Percentiles rank a stretch among this genome's conserved stretches.
phyloP scores from a whole-genome alignment of 2,888 invertebrate genomes.

The Mythimna lalbum region DNA sequence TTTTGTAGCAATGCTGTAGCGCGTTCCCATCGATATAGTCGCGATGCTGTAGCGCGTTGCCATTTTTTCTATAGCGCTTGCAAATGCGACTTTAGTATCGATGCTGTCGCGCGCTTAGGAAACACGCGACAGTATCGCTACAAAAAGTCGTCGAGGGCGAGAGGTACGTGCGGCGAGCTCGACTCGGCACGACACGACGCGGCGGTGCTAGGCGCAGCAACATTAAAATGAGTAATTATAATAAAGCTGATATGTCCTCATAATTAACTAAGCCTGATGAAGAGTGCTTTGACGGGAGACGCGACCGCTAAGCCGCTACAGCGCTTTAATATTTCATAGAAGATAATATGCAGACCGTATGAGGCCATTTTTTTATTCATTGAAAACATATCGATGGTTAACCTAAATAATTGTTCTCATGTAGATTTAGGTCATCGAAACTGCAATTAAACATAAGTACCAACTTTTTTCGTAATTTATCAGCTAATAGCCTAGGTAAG shows the following conservation, averaged over 20 bases:
- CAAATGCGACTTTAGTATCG: too few species aligned
- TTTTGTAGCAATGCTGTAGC: too few species aligned
- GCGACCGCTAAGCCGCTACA: conserved; percentile 72
- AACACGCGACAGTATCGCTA: too few species aligned
- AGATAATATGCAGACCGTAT: background rate
- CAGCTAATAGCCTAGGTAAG: background rate
- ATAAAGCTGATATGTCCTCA: conserved; percentile 89
- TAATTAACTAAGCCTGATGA: conserved; percentile 90
- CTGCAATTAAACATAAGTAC: background rate
- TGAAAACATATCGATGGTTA: background rate
- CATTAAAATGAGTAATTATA: conserved; percentile 91
- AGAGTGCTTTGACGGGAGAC: conserved; percentile 85
- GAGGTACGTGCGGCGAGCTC: background rate
- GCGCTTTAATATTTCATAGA: conserved; percentile 67
- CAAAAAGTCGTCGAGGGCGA: too few species aligned
- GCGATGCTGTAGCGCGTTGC: too few species aligned
- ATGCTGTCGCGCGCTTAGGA: too few species aligned
- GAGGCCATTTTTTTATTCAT: background rate
- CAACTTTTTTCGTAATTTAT: too few species aligned
- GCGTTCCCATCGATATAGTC: too few species aligned
- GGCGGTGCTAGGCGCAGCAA: conserved; percentile 82
- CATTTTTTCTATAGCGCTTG: too few species aligned
- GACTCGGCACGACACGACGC: conserved; percentile 48
- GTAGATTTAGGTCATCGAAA: background rate
- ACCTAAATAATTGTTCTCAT: background rate